Conservation (phyloP, 2,888 invertebrate genomes). For the Odontocerum albicorne region DNA sequence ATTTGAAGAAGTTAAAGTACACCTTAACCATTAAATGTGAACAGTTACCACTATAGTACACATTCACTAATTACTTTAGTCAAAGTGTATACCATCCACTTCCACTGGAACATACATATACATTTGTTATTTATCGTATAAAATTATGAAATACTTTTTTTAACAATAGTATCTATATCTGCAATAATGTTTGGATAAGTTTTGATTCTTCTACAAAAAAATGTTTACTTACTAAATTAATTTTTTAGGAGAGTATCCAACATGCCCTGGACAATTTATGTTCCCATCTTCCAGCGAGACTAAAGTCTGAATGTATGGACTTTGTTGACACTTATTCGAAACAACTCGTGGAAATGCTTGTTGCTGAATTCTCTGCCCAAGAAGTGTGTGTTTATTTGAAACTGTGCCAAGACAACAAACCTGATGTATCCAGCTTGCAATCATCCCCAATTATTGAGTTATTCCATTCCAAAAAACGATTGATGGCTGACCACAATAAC, state of each 20-base stretch:
- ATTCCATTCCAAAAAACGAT: conserved; percentile 47
- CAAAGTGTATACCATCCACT: background rate
- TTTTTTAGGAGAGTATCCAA: conserved; percentile 66
- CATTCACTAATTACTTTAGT: too few species aligned
- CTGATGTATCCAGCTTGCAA: conserved; percentile 42
- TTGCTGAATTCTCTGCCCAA: conserved; percentile 72
- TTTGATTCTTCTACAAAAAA: too few species aligned
- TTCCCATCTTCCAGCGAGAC: conserved; percentile 62
- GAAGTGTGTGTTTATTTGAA: conserved; percentile 79
- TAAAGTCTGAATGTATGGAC: conserved; percentile 68
- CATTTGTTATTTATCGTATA: too few species aligned
- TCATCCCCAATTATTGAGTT: conserved; percentile 44
- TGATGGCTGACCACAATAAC: conserved; percentile 50
- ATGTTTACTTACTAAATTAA: too few species aligned
- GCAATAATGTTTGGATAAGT: too few species aligned
- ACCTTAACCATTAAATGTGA: too few species aligned
- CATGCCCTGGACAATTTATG: conserved; percentile 72
- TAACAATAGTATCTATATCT: too few species aligned
- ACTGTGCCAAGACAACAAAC: conserved; percentile 63
- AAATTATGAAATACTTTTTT: too few species aligned
- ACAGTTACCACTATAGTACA: too few species aligned
- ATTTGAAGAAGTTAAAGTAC: too few species aligned
- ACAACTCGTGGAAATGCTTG: conserved; percentile 75
- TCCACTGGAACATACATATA: too few species aligned
- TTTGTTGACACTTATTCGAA: conserved; percentile 78